Percentiles rank a stretch among this genome's conserved stretches.
phyloP scores from a whole-genome alignment of 2,888 invertebrate species.

The Sphaeridia pumilis region DNA sequence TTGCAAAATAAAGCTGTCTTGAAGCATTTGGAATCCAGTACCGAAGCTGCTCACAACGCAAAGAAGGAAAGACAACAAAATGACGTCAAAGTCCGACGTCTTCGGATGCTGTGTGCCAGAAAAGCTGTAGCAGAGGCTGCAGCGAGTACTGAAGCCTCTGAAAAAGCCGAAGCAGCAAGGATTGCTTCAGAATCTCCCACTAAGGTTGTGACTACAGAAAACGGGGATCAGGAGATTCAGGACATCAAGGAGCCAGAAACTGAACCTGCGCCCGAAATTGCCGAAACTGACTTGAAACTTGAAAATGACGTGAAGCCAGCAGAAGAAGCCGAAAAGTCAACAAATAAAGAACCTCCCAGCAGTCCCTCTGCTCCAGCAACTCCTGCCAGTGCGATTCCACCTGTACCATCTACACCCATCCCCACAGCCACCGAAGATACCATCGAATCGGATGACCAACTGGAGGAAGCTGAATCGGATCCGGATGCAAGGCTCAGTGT shows the following conservation, averaged over 20 bases:
- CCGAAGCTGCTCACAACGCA: constrained; percentile 59
- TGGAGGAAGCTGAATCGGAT: constrained; percentile 43
- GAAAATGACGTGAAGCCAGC: too few relatives aligned
- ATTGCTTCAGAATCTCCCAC: too few relatives aligned
- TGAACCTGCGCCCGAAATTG: too few relatives aligned
- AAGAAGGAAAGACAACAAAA: constrained; percentile 77
- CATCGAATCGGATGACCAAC: constrained; percentile 9
- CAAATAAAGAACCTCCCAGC: constrained; percentile 3
- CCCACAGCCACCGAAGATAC: background rate
- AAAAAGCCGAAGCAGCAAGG: too few relatives aligned
- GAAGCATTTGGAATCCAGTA: constrained; percentile 27
- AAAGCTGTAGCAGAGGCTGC: constrained; percentile 26
- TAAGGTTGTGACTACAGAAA: background rate
- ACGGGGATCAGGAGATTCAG: too few relatives aligned
- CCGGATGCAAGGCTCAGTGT: constrained; percentile 74
- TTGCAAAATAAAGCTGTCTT: constrained; percentile 63
- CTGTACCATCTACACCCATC: background rate
- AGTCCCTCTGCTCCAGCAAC: constrained; percentile 10
- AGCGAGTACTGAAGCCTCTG: constrained; percentile 2
- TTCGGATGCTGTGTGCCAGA: constrained; percentile 41
- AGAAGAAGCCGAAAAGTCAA: constrained; percentile 46
- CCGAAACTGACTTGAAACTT: constrained; percentile 28
- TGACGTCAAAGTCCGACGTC: constrained; percentile 87
- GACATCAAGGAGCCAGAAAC: constrained; percentile 32
- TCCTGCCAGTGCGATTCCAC: too few relatives aligned